Evolutionary conservation across 2,113 vertebrate genomes (phyloP).

Genomic region (Marmota flaviventris): DNA sequence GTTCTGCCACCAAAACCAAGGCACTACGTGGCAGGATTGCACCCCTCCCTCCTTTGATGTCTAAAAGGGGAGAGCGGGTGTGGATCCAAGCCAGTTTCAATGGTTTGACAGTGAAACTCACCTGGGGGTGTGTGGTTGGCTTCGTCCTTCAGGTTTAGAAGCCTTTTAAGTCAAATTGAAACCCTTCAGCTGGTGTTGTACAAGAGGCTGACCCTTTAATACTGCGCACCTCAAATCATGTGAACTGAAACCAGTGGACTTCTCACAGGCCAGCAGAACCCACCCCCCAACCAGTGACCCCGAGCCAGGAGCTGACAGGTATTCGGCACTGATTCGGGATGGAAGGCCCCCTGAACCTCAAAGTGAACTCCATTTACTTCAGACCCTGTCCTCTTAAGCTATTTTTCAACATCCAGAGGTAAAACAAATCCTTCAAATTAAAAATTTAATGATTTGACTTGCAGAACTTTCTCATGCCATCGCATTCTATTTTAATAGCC

Average conservation of each 20-base stretch:
- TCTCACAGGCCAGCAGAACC: slow-evolving; percentile 12
- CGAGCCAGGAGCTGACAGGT: not conserved
- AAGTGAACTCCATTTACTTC: not conserved
- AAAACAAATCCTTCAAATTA: not conserved
- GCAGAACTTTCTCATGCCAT: not conserved
- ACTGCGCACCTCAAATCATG: not conserved
- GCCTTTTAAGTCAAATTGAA: slow-evolving; percentile 71
- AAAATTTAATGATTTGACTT: not conserved
- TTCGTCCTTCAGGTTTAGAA: slow-evolving; percentile 34
- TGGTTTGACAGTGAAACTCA: slow-evolving; percentile 78
- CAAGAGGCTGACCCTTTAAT: not conserved
- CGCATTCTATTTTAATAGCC: not conserved
- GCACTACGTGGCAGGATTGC: fast-evolving
- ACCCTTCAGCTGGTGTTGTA: slow-evolving; percentile 5
- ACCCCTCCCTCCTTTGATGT: not conserved
- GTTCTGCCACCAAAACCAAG: not conserved
- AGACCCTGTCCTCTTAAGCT: not conserved
- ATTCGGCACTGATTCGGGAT: not conserved
- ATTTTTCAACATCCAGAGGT: not conserved
- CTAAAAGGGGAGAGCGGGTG: not conserved
- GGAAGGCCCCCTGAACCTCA: not conserved
- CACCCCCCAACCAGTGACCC: not conserved
- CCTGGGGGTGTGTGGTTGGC: slow-evolving; percentile 60
- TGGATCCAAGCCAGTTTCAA: slow-evolving; percentile 66
- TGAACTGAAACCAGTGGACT: slow-evolving; percentile 52